Evolutionary conservation across 2,888 invertebrate species (phyloP).

Genomic region (Nebria brevicollis): DNA sequence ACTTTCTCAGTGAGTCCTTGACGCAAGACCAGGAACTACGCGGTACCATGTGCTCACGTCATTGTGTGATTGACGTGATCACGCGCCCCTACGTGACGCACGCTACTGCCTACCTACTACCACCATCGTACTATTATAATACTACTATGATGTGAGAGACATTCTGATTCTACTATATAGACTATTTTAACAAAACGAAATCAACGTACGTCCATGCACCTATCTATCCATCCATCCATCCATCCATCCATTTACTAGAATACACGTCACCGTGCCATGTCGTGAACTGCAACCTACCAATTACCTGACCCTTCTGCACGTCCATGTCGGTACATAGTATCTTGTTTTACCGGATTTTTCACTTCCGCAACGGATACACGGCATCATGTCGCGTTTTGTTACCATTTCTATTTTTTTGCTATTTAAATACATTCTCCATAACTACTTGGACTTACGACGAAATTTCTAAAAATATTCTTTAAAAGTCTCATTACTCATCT

Average conservation of each 20-base stretch:
- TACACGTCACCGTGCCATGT: not conserved
- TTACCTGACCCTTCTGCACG: not conserved
- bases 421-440: too few species aligned
- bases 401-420: not conserved
- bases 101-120: not conserved
- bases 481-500: too few species aligned
- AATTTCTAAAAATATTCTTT: too few species aligned
- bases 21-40: too few species aligned
- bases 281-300: not conserved
- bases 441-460: too few species aligned
- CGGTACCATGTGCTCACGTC: not conserved
- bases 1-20: not conserved
- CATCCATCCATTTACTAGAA: too few species aligned
- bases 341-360: not conserved
- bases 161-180: not conserved
- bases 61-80: not conserved
- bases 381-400: not conserved
- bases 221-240: not conserved
- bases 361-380: not conserved
- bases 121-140: not conserved
- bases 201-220: not conserved
- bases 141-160: not conserved
- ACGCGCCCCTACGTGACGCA: slow-evolving; percentile 1
- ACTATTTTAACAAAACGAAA: not conserved
- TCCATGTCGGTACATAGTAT: not conserved